These are phyloP conservation scores for Pocota personata DNA, from an alignment of 2,888 invertebrate genomes.

Conservation along the genomic window DNA sequence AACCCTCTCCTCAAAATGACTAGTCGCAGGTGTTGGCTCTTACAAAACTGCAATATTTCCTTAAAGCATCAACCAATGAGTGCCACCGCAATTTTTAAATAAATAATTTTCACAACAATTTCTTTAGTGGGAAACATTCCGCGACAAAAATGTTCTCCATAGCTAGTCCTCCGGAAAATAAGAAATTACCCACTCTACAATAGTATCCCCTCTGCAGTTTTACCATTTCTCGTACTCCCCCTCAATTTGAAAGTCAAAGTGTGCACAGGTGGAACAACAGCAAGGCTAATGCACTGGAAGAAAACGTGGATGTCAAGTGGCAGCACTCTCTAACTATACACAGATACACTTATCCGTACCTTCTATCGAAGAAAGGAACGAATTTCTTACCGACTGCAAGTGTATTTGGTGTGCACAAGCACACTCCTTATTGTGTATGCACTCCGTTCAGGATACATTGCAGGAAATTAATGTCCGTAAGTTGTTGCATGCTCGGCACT, in stretches of 20 bases:
- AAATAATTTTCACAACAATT: constrained; percentile 53
- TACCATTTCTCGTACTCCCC: background rate
- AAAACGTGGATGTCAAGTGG: constrained; percentile 58
- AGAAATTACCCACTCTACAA: background rate
- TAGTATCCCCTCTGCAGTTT: background rate
- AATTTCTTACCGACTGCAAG: constrained; percentile 3
- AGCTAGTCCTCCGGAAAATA: background rate
- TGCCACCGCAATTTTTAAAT: constrained; percentile 31
- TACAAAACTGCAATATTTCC: constrained; percentile 1
- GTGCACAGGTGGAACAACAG: constrained; percentile 71
- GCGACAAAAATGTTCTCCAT: constrained; percentile 24
- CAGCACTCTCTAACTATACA: constrained; percentile 21
- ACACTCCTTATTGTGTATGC: constrained; percentile 13
- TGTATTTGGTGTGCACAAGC: background rate
- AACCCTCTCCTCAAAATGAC: background rate
- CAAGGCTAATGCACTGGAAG: constrained; percentile 67
- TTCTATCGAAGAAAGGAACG: background rate
- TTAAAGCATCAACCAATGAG: constrained; percentile 1
- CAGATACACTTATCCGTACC: constrained; percentile 10
- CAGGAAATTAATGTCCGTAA: constrained; percentile 71
- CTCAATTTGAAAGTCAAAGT: constrained; percentile 64
- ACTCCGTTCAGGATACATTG: constrained; percentile 52
- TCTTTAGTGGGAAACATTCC: constrained; percentile 54
- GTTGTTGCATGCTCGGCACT: constrained; percentile 67
- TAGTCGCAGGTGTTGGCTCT: constrained; percentile 29